Evolutionary conservation across 1,140 invertebrate species (phyloP), one percentile per base, ranked within the genome.

Genomic region (Metaphire vulgaris): DNA sequence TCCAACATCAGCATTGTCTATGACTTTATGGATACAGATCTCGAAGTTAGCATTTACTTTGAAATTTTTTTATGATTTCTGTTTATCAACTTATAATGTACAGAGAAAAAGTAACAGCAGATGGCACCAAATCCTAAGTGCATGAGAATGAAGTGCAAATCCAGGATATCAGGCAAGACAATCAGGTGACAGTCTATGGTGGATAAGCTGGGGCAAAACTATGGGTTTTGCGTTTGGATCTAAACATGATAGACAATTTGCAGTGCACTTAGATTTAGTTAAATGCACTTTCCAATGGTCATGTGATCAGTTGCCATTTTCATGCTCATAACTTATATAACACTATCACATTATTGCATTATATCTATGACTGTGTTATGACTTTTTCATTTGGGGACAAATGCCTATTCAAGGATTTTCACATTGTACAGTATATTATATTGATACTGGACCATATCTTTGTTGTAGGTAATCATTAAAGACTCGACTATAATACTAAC

Each of bases 1-100:
- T 98, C 96, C 30, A 99, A 98, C 89, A 92, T 99, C n/a, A 98
- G 96, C 67, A 88, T 99, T 29, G 97, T 99, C 0, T 99, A 99
- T 89, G 97, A 99, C 86, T 99, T 97, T 83, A 99, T 99, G 97
- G 96, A 99, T 83, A 99, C 97, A 32, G 98, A 99, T 88, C 88
- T 99, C 79, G 98, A 99, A 89, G 85, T 86, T 78, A 78, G 65
- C 16, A 31, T 1, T 41, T 69, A 14, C 26, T 65, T 26, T 65
- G 26, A 65, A 14, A 65, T 65, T 65, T 65, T 65, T 65, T 65
- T 65, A 65, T 65, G 14, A 65, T 65, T 65, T 65, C 14, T 65
- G 14, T 15, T 15, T 65, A 65, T 15, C 26, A 65, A 65, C 26
- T 65, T 15, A 15, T 65, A 15, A 65, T 65, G 14, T 65, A 65